These are phyloP conservation scores for Pseudonaja textilis DNA, from an alignment of 2,113 vertebrate genomes.

Conservation along the genomic window DNA sequence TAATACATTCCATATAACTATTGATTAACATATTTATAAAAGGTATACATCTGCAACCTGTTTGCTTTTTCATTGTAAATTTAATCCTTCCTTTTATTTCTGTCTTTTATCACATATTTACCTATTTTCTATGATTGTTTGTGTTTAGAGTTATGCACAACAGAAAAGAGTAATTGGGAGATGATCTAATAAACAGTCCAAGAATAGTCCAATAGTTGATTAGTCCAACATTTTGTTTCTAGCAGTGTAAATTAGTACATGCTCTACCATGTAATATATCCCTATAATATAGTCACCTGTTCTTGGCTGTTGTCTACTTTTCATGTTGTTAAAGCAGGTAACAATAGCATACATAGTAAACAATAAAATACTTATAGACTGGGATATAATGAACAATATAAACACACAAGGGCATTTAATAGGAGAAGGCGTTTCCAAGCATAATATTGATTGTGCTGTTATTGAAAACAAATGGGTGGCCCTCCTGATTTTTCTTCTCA, in stretches of 20 bases:
- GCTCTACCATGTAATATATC: background rate
- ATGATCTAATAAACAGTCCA: background rate
- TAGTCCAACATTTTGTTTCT: background rate
- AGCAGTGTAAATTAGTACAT: background rate
- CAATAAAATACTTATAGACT: background rate
- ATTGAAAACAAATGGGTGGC: conserved; percentile 73
- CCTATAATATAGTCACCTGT: background rate
- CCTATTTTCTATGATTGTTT: background rate
- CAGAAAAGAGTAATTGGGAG: background rate
- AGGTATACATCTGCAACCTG: background rate
- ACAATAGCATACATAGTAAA: background rate
- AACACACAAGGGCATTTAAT: conserved; percentile 24
- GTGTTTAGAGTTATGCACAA: background rate
- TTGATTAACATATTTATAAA: background rate
- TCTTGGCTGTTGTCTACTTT: background rate
- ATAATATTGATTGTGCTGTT: conserved; percentile 67
- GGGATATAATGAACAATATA: no score
- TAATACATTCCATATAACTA: background rate
- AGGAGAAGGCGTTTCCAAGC: conserved; percentile 54
- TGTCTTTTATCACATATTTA: background rate
- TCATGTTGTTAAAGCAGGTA: background rate
- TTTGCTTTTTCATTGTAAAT: background rate
- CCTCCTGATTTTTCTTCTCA: conserved; percentile 66
- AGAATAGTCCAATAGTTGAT: no score
- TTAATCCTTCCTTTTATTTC: background rate